Conservation (phyloP, 1,140 invertebrate genomes). For the Phymastichus coffea region DNA sequence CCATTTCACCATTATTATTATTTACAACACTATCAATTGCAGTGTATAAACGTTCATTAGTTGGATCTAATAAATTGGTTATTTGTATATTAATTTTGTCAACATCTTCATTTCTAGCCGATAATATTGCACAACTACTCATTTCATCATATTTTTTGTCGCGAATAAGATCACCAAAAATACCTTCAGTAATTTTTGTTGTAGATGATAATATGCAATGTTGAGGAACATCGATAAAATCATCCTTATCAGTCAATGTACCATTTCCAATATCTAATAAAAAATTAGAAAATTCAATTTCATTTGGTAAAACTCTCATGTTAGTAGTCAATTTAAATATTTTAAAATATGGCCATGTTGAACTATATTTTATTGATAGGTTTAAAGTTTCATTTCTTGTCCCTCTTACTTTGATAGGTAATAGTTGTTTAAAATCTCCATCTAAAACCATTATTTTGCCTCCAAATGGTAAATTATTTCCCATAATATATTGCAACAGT, state of each 20-base stretch:
- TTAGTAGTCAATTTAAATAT: neutral
- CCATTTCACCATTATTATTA: too few relatives aligned
- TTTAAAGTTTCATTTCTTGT: neutral
- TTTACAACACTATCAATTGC: too few relatives aligned
- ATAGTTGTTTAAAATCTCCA: neutral
- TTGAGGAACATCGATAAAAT: neutral
- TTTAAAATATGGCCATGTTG: conserved; percentile 9
- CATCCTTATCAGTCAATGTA: neutral
- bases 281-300: conserved; percentile 16
- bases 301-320: conserved; percentile 2
- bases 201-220: neutral
- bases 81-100: neutral
- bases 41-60: too few relatives aligned
- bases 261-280: conserved; percentile 9
- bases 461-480: neutral
- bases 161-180: neutral
- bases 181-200: neutral
- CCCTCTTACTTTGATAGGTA: neutral
- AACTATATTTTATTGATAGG: neutral
- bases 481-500: neutral
- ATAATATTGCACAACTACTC: neutral
- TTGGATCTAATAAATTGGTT: neutral
- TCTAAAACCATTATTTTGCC: neutral
- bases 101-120: too few relatives aligned
- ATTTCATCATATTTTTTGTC: neutral